Evolutionary conservation across 1,140 invertebrate genomes (phyloP).

Genomic region (Aphelinus atriplicis): DNA sequence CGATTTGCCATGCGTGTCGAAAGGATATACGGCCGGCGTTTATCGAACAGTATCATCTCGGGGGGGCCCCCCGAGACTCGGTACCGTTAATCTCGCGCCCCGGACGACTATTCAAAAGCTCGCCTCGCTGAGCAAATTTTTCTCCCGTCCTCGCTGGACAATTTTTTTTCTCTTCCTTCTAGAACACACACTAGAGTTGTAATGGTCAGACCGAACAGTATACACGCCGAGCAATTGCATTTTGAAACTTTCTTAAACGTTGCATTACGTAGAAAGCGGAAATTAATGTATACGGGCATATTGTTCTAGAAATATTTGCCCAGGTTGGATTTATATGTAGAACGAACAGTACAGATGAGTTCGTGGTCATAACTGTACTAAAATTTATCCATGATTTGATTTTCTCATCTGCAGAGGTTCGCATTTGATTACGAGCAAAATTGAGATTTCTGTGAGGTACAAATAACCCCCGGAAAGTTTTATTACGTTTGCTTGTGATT

Average conservation of each 20-base stretch:
- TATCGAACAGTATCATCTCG: conserved; percentile 50
- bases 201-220: background rate
- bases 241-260: conserved; percentile 6
- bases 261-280: conserved; percentile 10
- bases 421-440: too few relatives aligned
- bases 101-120: background rate
- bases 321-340: too few relatives aligned
- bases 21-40: conserved; percentile 10
- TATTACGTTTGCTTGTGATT: too few relatives aligned
- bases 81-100: conserved; percentile 42
- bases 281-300: background rate
- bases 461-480: too few relatives aligned
- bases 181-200: background rate
- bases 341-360: too few relatives aligned
- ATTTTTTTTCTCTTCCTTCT: background rate
- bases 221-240: background rate
- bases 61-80: background rate
- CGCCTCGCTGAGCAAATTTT: background rate
- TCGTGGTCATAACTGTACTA: too few relatives aligned
- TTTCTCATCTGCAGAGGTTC: too few relatives aligned
- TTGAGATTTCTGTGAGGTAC: too few relatives aligned
- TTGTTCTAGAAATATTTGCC: background rate
- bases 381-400: too few relatives aligned
- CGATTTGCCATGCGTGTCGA: conserved; percentile 41
- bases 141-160: background rate